These are phyloP conservation scores for Gobiocypris rarus DNA, from an alignment of 2,113 vertebrate genomes.

Conservation along the genomic window DNA sequence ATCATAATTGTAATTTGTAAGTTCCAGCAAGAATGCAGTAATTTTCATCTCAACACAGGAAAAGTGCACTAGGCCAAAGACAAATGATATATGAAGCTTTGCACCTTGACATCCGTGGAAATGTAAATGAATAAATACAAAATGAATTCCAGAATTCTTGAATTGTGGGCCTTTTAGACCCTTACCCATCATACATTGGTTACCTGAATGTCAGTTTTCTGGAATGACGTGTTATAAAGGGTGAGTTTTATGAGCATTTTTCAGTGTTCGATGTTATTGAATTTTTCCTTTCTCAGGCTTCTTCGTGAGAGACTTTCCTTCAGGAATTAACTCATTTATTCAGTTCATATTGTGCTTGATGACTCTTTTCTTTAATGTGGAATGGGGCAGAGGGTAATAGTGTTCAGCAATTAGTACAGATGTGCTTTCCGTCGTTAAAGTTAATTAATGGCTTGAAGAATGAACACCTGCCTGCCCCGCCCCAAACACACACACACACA, in stretches of 20 bases:
- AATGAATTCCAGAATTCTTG: neutral
- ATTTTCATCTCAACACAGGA: neutral
- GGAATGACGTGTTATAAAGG: neutral
- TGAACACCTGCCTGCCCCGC: neutral
- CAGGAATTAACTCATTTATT: neutral
- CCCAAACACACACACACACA: neutral
- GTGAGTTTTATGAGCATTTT: neutral
- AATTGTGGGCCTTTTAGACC: too few relatives aligned
- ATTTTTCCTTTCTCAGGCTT: neutral
- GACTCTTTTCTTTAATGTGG: neutral
- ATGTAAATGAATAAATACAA: neutral
- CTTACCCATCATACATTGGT: too few relatives aligned
- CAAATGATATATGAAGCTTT: too few relatives aligned
- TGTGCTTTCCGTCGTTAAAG: slow-evolving; percentile 37
- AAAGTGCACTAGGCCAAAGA: too few relatives aligned
- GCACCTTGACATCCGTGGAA: neutral
- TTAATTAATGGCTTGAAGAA: slow-evolving; percentile 18
- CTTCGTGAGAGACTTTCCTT: neutral
- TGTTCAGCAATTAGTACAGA: slow-evolving; percentile 34
- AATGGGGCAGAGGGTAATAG: slow-evolving; percentile 9
- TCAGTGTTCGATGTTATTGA: neutral
- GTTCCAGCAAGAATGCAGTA: too few relatives aligned
- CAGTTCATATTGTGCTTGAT: neutral
- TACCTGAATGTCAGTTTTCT: neutral
- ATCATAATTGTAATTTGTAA: too few relatives aligned